phyloP scores from a whole-genome alignment of 2,113 vertebrate species.

The Alligator sinensis region DNA sequence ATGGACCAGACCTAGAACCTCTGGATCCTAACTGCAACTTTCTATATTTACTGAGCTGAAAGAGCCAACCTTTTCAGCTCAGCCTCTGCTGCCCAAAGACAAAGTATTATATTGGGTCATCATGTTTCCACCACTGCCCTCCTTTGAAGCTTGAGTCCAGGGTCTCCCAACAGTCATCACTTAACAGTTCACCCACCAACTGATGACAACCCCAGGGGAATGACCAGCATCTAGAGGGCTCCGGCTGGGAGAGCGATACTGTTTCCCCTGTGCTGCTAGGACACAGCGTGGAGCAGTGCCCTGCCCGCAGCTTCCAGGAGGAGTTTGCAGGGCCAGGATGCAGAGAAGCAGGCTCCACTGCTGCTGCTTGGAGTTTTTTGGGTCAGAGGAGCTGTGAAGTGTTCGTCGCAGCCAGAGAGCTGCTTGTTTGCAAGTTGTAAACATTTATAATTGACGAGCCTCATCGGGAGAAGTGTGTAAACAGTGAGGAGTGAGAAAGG shows the following conservation, averaged over 20 bases:
- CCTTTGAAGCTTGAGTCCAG: neutral
- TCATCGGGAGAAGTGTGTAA: neutral
- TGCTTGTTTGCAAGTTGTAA: neutral
- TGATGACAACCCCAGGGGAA: neutral
- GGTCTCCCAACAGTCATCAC: neutral
- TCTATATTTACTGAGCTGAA: neutral
- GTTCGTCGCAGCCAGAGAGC: neutral
- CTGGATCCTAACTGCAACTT: too few relatives aligned
- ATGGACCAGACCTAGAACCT: neutral
- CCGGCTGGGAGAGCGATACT: neutral
- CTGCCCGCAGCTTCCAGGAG: neutral
- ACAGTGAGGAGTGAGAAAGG: neutral
- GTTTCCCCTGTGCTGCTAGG: accelerated
- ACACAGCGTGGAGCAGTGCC: neutral
- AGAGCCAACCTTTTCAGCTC: neutral
- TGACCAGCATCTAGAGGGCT: neutral
- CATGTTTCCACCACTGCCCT: neutral
- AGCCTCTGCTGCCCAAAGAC: neutral
- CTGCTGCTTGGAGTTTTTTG: neutral
- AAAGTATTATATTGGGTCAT: neutral
- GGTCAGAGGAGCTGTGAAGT: neutral
- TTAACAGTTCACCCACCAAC: neutral
- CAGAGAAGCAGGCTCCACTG: neutral
- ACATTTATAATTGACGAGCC: neutral
- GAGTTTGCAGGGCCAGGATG: too few relatives aligned